These are phyloP conservation scores for Eupithecia insigniata DNA, from an alignment of 2,888 invertebrate species.

Conservation along the genomic window DNA sequence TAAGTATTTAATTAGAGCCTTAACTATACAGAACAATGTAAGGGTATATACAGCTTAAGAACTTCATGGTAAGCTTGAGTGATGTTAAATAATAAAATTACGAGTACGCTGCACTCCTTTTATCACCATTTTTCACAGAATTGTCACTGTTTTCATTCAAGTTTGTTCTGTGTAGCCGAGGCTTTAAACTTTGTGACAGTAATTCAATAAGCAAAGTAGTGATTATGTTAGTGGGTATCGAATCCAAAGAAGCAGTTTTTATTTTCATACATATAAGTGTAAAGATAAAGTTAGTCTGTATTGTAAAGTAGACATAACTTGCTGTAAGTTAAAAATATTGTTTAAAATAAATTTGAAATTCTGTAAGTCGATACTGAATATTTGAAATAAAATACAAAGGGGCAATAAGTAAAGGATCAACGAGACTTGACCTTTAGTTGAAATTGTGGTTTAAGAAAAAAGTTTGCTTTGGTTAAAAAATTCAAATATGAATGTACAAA, in stretches of 20 bases:
- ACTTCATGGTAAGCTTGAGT: not conserved
- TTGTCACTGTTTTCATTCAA: slow-evolving; percentile 4
- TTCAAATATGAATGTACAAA: not conserved
- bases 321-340: slow-evolving; percentile 1
- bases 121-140: not conserved
- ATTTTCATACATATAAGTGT: slow-evolving; percentile 74
- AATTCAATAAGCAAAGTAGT: slow-evolving; percentile 71
- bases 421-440: slow-evolving; percentile 6
- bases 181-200: slow-evolving; percentile 71
- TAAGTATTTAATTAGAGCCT: slow-evolving; percentile 52
- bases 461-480: not conserved
- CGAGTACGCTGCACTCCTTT: not conserved
- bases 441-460: not conserved
- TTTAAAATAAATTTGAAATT: slow-evolving; percentile 8
- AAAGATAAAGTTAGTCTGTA: slow-evolving; percentile 65
- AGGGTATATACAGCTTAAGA: not conserved
- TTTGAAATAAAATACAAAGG: not conserved
- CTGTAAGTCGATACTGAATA: too few relatives aligned
- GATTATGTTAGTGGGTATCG: slow-evolving; percentile 50
- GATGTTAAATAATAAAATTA: not conserved
- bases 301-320: slow-evolving; percentile 54
- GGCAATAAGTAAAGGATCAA: slow-evolving; percentile 1
- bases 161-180: slow-evolving; percentile 23
- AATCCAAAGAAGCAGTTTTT: slow-evolving; percentile 81
- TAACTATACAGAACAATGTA: slow-evolving; percentile 13